Conservation (phyloP, 2,797 vertebrate species). For the Tragelaphus oryx region DNA sequence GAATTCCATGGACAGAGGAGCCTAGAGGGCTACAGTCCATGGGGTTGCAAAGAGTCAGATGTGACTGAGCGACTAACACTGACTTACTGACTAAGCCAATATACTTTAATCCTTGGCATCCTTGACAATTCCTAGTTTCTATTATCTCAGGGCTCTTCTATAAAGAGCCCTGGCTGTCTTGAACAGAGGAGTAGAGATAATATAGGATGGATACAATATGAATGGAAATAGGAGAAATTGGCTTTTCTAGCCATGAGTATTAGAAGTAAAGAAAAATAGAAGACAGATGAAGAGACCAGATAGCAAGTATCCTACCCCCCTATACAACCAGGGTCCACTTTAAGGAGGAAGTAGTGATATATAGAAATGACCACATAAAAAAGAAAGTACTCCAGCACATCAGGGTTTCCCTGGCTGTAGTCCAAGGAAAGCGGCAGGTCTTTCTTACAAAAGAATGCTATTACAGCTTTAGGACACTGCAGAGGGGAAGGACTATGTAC, state of each 20-base stretch:
- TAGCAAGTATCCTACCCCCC: neutral
- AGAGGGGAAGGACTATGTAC: neutral
- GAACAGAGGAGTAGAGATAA: neutral
- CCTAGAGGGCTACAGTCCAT: neutral
- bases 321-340: neutral
- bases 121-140: neutral
- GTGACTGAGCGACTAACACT: neutral
- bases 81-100: neutral
- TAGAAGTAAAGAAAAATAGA: neutral
- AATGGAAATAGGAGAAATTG: neutral
- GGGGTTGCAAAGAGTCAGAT: neutral
- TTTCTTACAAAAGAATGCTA: neutral
- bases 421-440: neutral
- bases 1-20: neutral
- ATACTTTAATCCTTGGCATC: neutral
- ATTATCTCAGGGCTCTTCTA: neutral
- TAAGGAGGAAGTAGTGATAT: neutral
- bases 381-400: neutral
- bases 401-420: neutral
- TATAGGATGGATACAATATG: neutral
- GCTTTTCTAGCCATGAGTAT: neutral
- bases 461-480: neutral
- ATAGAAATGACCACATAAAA: neutral
- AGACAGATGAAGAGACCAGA: neutral
- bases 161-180: neutral